phyloP scores from a whole-genome alignment of 2,113 vertebrate species.

The Leptobrachium ailaonicum region DNA sequence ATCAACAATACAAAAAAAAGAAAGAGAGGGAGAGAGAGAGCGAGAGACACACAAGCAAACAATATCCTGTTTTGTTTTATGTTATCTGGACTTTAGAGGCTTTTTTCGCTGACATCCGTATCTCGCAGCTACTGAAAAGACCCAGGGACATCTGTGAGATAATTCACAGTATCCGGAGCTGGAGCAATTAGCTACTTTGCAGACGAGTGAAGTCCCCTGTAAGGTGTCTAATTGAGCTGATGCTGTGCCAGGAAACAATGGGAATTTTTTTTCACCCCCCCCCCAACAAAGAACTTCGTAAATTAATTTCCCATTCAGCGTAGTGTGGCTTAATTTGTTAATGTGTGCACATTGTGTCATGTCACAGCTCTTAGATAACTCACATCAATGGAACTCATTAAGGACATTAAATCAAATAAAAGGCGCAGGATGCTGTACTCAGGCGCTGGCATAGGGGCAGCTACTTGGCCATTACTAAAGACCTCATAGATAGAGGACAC shows the following conservation, averaged over 20 bases:
- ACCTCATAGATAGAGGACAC: too few relatives aligned
- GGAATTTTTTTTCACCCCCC: constrained; percentile 51
- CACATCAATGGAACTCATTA: constrained; percentile 54
- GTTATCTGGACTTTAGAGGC: constrained; percentile 45
- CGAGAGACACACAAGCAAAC: constrained; percentile 58
- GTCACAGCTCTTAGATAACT: constrained; percentile 59
- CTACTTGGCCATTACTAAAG: constrained; percentile 56
- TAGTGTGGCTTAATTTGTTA: constrained; percentile 69
- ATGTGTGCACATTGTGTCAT: constrained; percentile 58
- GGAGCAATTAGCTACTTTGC: constrained; percentile 75
- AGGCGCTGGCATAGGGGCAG: constrained; percentile 57
- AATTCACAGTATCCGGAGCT: constrained; percentile 70
- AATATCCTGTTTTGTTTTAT: constrained; percentile 68
- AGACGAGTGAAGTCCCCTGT: constrained; percentile 64
- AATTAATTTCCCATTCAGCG: constrained; percentile 71
- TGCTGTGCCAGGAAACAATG: constrained; percentile 69
- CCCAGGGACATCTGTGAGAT: constrained; percentile 71
- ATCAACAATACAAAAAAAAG: constrained; percentile 70
- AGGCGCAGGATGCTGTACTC: constrained; percentile 58
- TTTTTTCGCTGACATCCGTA: constrained; percentile 55
- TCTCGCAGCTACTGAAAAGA: constrained; percentile 59
- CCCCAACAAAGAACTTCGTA: constrained; percentile 63
- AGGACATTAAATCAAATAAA: constrained; percentile 56
- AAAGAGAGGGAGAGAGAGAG: too few relatives aligned
- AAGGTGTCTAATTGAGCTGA: constrained; percentile 78